Base-by-base conservation (phyloP, 1,140 invertebrate species). In the Drosophila suzukii region DNA sequence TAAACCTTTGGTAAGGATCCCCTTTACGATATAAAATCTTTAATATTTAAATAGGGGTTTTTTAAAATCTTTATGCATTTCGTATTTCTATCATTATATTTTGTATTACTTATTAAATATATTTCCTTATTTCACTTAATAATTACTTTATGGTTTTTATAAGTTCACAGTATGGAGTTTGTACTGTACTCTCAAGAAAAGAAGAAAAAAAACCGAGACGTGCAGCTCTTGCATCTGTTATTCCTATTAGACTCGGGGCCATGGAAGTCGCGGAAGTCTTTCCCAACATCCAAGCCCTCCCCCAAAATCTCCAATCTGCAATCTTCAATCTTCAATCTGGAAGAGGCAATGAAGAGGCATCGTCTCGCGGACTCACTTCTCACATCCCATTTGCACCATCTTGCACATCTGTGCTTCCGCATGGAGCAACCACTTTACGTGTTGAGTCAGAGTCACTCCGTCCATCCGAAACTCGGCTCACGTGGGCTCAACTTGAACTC, bases 401-500 rank as follows among this genome's bases (percentile, higher is more conserved):
- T 65, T 65, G 58, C 32, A 36, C 58, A 53, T 12, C 34, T 55
- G 15, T 46, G 62, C 62, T 70, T 71, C 67, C 67, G 47, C 67
- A 46, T 71, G 15, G 11, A 66, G 34, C 30, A 60, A 44, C 30
- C 55, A 15, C 38, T 39, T 17, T 63, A 34, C 60, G 60, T 63
- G 60, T 60, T 63, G 55, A 63, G 60, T 63, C 60, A 63, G 55
- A 63, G 60, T 63, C 60, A 63, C 60, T 49, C 10, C 3, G n/a
- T 11, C 32, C 32, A 34, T 56, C 38, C 60, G 12, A 32, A 30
- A 15, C 4, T 10, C 24, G 20, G 24, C 43, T 32, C 60, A 67
- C 60, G 63, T 66, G 63, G 63, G 43, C 44, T 71, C 68, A 72
- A 71, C 68, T 72, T 72, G 68, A 72, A 72, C 65, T 72, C 66